These are phyloP conservation scores for Eilema griseolum DNA, from an alignment of 2,888 invertebrate genomes.

Conservation along the genomic window DNA sequence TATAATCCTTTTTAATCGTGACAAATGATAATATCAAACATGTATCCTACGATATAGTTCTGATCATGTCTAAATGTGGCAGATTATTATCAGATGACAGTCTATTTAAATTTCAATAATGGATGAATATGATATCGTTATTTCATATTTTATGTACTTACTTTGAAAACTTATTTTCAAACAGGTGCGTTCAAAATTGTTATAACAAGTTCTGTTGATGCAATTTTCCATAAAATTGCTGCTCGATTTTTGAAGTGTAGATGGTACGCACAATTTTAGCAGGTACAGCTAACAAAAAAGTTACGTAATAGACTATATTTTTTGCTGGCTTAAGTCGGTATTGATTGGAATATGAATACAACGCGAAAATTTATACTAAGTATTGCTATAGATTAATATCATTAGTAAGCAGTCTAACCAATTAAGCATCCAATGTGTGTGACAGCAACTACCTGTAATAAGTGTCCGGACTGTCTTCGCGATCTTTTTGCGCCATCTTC, in stretches of 20 bases:
- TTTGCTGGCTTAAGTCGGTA: background rate
- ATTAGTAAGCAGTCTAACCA: too few species aligned
- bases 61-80: background rate
- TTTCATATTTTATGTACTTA: background rate
- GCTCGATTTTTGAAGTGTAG: constrained; percentile 20
- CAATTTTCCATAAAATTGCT: constrained; percentile 28
- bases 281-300: background rate
- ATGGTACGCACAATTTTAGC: constrained; percentile 32
- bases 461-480: too few species aligned
- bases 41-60: background rate
- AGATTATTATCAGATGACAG: background rate
- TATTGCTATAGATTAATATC: background rate
- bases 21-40: background rate
- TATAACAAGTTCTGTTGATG: constrained; percentile 12
- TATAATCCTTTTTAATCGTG: constrained; percentile 4
- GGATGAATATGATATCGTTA: background rate
- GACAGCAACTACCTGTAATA: too few species aligned
- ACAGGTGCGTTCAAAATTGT: constrained; percentile 40
- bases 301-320: background rate
- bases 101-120: background rate
- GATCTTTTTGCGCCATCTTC: too few species aligned
- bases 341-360: background rate
- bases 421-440: too few species aligned
- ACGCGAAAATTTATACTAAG: background rate
- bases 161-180: constrained; percentile 25